Evolutionary conservation across 2,888 invertebrate genomes (phyloP).

Genomic region (Molorchus minor): DNA sequence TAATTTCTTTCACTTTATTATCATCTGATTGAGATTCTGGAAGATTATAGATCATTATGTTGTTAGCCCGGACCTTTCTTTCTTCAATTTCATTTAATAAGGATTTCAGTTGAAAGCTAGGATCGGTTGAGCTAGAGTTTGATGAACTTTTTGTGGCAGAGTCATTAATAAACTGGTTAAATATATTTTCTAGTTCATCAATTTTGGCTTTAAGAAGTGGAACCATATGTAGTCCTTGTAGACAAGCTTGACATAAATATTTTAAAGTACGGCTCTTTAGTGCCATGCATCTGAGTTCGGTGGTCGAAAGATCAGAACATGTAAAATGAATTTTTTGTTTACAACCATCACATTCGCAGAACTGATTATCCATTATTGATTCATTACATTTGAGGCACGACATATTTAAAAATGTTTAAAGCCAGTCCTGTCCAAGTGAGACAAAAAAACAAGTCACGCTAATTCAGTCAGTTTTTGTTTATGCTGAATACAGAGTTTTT

Average conservation of each 20-base stretch:
- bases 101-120: not conserved
- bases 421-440: too few relatives aligned
- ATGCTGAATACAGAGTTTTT: too few relatives aligned
- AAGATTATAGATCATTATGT: constrained; percentile 19
- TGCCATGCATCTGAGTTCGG: not conserved
- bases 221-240: not conserved
- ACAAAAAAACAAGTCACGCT: too few relatives aligned
- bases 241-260: not conserved
- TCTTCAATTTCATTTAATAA: constrained; percentile 6
- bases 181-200: constrained; percentile 5
- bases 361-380: not conserved
- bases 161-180: constrained; percentile 4
- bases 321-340: not conserved
- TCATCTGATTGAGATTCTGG: constrained; percentile 8
- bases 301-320: not conserved
- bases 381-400: not conserved
- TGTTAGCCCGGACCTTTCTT: constrained; percentile 6
- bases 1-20: constrained; percentile 2
- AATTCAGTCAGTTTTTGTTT: too few relatives aligned
- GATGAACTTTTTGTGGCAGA: not conserved
- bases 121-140: not conserved
- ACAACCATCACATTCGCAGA: not conserved
- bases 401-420: too few relatives aligned
- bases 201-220: not conserved
- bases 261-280: not conserved